A percentile compares a stretch with the other conserved stretches of the same genome.
Conservation (phyloP, 2,797 vertebrate species). For the Sarcoramphus papa region DNA sequence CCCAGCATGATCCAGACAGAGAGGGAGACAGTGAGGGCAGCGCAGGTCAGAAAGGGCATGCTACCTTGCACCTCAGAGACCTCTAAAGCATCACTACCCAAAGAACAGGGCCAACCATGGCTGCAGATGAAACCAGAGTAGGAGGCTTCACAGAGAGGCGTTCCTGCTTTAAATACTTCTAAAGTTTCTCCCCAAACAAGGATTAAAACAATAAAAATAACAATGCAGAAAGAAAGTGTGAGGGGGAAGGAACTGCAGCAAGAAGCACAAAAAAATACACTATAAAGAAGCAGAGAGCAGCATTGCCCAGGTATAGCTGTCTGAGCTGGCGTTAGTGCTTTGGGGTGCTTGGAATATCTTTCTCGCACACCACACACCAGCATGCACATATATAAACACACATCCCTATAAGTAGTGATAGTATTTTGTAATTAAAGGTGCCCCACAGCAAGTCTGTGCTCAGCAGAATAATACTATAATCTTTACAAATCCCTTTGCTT, state of each 20-base stretch:
- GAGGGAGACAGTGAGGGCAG: not conserved
- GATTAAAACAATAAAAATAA: not conserved
- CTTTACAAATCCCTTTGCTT: conserved; percentile 79
- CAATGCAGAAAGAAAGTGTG: not conserved
- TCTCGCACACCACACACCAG: not conserved
- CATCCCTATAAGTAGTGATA: conserved; percentile 64
- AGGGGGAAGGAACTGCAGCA: not conserved
- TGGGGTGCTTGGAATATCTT: not conserved
- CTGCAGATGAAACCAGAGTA: not conserved
- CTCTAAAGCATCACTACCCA: not conserved
- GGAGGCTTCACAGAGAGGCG: not conserved
- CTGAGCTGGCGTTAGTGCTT: not conserved
- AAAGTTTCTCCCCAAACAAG: not conserved
- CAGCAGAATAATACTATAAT: conserved; percentile 77
- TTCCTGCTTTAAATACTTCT: not conserved
- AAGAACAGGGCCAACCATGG: not conserved
- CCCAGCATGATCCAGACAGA: not conserved
- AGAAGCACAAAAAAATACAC: not conserved
- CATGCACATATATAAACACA: not conserved
- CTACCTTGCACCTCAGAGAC: not conserved
- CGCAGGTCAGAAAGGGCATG: not conserved
- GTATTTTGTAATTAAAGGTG: conserved; percentile 85
- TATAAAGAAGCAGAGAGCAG: not conserved
- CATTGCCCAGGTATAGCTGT: not conserved
- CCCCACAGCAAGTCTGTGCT: conserved; percentile 76